Base-by-base conservation (phyloP, 2,113 vertebrate species). In the Oncorhynchus gorbuscha region DNA sequence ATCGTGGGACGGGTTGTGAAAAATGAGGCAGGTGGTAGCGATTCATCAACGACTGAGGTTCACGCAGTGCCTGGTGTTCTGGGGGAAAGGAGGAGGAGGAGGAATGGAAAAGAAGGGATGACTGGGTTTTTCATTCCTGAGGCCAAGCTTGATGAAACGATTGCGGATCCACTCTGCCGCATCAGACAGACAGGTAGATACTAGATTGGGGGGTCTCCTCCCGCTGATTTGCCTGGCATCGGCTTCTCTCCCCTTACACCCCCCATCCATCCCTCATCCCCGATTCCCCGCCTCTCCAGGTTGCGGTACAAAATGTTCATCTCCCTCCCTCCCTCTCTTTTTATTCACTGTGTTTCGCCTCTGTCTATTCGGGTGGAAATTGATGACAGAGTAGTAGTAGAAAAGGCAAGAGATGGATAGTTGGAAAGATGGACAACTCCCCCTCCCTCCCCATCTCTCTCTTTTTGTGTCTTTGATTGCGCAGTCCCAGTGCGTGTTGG, bases 11-110 rank as follows among this genome's bases (percentile, higher is more conserved):
- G 14, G 3, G 45, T 18, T 48, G 72, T 86, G 85, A 89, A 86
- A 90, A 89, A 90, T 85, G 86, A 89, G 85, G 83, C 78, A 76
- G 85, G 80, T 71, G 79, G 83, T 58, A 73, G 85, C 85, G 81
- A 91, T 90, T 88, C 79, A 89, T 91, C 90, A 90, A 82, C 45
- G 69, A 80, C 81, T 70, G 79, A 82, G 81, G 28, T 55, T 18
- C n/a, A 72, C 59, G 24, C 68, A 13, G 72, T 69, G 80, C 6
- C 35, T 64, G 45, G 49, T 64, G 12, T 49, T 61, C 73, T 75
- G 73, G 71, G 79, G 62, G 73, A 74, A 80, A 72, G 71, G 75
- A 79, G 39, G 16, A 18, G 66, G 32, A 20, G 67, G 14, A 55
- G 28, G 14, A 55, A 30, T 28, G 12, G 12, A 7, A 26, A 74